These are phyloP conservation scores for Diogma glabrata DNA, from an alignment of 2,888 invertebrate genomes.

Conservation along the genomic window DNA sequence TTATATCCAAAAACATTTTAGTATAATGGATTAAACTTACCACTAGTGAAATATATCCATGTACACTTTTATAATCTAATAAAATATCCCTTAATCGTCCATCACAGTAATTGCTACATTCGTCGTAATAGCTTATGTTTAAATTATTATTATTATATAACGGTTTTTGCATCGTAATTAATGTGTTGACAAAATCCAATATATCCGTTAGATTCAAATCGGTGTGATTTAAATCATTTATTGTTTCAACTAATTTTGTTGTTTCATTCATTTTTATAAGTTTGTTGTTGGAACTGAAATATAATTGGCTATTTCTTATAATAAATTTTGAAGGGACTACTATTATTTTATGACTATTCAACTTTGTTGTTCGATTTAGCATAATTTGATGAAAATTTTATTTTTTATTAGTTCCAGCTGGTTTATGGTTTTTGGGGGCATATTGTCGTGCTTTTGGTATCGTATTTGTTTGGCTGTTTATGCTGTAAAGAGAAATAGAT, in stretches of 20 bases:
- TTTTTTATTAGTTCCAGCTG: too few species aligned
- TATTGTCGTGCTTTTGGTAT: too few species aligned
- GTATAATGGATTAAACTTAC: conserved; percentile 47
- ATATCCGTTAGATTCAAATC: conserved; percentile 5
- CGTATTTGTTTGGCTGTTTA: too few species aligned
- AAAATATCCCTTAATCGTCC: conserved; percentile 47
- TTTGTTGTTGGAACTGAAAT: too few species aligned
- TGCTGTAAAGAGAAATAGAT: too few species aligned
- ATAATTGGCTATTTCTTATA: too few species aligned
- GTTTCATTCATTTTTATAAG: conserved; percentile 3
- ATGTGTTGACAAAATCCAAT: conserved; percentile 4
- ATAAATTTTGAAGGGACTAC: too few species aligned
- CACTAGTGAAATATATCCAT: conserved; percentile 71
- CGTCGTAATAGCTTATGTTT: background rate
- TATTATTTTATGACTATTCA: too few species aligned
- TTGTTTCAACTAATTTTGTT: conserved; percentile 2
- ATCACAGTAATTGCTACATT: conserved; percentile 43
- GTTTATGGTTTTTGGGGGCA: too few species aligned
- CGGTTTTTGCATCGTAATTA: conserved; percentile 4
- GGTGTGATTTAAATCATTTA: background rate
- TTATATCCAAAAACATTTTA: too few species aligned
- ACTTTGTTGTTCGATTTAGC: too few species aligned
- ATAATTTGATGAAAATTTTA: too few species aligned
- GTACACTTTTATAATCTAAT: conserved; percentile 53
- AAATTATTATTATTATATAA: conserved; percentile 3